Conservation (phyloP, 2,113 vertebrate genomes). For the Brachyhypopomus gauderio region DNA sequence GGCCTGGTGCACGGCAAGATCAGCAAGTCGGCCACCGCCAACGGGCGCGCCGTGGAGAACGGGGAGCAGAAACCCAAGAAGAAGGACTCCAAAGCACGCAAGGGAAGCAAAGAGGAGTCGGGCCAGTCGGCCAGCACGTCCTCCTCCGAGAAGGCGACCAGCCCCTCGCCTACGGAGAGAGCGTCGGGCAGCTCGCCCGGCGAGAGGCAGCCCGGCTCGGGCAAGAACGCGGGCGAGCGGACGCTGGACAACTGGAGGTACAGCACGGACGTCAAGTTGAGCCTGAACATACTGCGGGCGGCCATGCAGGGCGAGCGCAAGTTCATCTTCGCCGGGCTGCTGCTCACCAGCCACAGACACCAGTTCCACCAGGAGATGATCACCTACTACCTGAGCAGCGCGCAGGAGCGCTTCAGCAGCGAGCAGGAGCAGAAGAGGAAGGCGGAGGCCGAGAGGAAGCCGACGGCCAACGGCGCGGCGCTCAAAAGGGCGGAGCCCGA, state of each 20-base stretch:
- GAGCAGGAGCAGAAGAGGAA: slow-evolving; percentile 95
- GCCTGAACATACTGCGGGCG: slow-evolving; percentile 95
- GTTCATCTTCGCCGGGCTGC: slow-evolving; percentile 95
- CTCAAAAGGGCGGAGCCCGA: slow-evolving; percentile 74
- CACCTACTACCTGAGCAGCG: slow-evolving; percentile 92
- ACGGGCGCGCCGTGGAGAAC: slow-evolving; percentile 54
- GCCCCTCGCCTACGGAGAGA: slow-evolving; percentile 89
- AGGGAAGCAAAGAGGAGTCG: slow-evolving; percentile 90
- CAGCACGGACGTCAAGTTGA: slow-evolving; percentile 98
- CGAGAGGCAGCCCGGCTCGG: slow-evolving; percentile 66
- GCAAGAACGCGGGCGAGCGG: slow-evolving; percentile 78
- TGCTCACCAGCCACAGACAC: slow-evolving; percentile 95
- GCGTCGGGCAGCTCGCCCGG: slow-evolving; percentile 75
- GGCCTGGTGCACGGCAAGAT: slow-evolving; percentile 96
- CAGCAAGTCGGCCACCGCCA: slow-evolving; percentile 83
- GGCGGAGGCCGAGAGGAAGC: slow-evolving; percentile 76
- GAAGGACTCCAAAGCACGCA: slow-evolving; percentile 74
- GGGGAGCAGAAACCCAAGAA: slow-evolving; percentile 65
- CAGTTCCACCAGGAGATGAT: slow-evolving; percentile 99
- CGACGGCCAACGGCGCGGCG: slow-evolving; percentile 62
- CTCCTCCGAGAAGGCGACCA: slow-evolving; percentile 90
- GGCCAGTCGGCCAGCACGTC: slow-evolving; percentile 86
- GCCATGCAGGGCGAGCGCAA: slow-evolving; percentile 99
- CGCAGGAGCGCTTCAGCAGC: slow-evolving; percentile 95
- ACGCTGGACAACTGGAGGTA: slow-evolving; percentile 92